Base-by-base conservation (phyloP, 2,888 invertebrate genomes). In the Aporophyla nigra region DNA sequence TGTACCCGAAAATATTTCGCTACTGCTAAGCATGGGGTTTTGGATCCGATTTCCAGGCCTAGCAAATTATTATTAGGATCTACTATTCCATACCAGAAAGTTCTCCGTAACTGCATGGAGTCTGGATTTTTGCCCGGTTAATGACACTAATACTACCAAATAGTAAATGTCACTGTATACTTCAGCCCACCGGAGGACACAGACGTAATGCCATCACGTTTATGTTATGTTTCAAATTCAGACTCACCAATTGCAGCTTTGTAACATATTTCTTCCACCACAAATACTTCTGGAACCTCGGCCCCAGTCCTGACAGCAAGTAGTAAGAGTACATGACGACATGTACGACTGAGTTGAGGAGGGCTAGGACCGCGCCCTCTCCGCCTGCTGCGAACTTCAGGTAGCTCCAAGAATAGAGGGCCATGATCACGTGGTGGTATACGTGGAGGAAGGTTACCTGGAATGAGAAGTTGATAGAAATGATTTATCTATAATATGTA, bases 261-360 rank as follows among this genome's bases (percentile, higher is more conserved):
- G 98, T 99, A 90, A 99, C 98, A 91, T 98, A 98, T 87, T 98
- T 98, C 95, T 99, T 99, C 98, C 98, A 99, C 98, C 98, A 98
- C 66, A 98, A 93, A 91, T 98, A 98, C 90, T 98, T 98, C 89
- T 97, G 98, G 93, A 98, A 98, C 63, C 97, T 92, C 0, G 98
- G 98, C 5, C 98, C 98, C 82, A 98, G 94, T 0, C 98, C 98
- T 0, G 98, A 97, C 86, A 98, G 94, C 69, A 98, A 96, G 90
- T 98, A 98, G 92, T 99, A 98, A 0, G 97, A 95, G 93, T 99
- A 98, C 98, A 99, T 98, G 80, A 98, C 96, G 5, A 98, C 97
- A 91, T 98, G 98, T 0, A 98, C 98, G 65, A 97, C 96, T 0
- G 98, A 98, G 92, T 99, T 98, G 21, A 98, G 95, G 53, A 98